Conservation (phyloP, 37 sponge, comb jelly and placozoan species). For the Dysidea cf. avara region DNA sequence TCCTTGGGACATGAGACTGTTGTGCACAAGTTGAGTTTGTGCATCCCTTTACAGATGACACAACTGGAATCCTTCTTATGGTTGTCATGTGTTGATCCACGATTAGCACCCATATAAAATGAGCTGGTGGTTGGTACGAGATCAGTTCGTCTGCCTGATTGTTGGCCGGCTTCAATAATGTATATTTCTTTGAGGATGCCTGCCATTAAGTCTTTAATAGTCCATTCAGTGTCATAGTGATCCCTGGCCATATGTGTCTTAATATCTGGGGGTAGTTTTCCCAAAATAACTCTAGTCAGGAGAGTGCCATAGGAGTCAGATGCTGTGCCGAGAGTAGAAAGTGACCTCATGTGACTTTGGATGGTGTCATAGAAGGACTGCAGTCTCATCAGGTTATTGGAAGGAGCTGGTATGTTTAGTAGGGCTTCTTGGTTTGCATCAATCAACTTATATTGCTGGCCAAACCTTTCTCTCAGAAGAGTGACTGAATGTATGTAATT, state of each 20-base stretch:
- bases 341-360: constrained; percentile 27
- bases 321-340: constrained; percentile 1
- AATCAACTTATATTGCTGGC: constrained; percentile 17
- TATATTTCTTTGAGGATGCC: constrained; percentile 36
- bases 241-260: constrained; percentile 24
- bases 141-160: too few species aligned
- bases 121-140: too few species aligned
- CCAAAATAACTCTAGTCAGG: constrained; percentile 18
- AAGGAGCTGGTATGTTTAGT: constrained; percentile 20
- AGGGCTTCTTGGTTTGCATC: constrained; percentile 33
- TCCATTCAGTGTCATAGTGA: constrained; percentile 21
- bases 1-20: too few species aligned
- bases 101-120: too few species aligned
- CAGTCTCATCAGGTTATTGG: constrained; percentile 29
- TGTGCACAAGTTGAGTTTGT: too few species aligned
- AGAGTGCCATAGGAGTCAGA: constrained; percentile 18
- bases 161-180: too few species aligned
- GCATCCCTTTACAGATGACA: too few species aligned
- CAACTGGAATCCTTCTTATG: too few species aligned
- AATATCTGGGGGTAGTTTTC: constrained; percentile 39
- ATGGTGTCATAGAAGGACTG: constrained; percentile 26
- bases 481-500: constrained; percentile 20
- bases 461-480: constrained; percentile 30
- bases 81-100: too few species aligned
- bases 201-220: constrained; percentile 13